phyloP scores from a whole-genome alignment of 2,113 vertebrate species.

The Aleadryas rufinucha region DNA sequence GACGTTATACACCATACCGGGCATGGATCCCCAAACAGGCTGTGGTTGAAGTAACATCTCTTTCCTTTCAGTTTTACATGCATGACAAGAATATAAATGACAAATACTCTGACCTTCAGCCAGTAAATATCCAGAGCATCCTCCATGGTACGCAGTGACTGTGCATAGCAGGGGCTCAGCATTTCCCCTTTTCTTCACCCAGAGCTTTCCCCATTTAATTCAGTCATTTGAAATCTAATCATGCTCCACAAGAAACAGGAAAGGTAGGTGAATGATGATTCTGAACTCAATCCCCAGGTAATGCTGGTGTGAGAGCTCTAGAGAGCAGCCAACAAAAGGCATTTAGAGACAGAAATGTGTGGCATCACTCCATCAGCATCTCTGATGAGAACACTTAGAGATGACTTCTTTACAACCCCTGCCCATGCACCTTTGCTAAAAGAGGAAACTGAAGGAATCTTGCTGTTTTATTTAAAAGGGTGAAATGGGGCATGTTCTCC shows the following conservation, averaged over 20 bases:
- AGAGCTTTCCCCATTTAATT: background rate
- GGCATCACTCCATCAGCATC: background rate
- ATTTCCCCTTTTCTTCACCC: background rate
- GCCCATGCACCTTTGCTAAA: fast-evolving
- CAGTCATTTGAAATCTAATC: background rate
- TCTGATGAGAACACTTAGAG: background rate
- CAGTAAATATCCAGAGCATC: background rate
- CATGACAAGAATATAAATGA: background rate
- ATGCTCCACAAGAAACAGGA: background rate
- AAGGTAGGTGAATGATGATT: background rate
- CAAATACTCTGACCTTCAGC: background rate
- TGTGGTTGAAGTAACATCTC: background rate
- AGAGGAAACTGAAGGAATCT: background rate
- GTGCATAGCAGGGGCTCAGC: background rate
- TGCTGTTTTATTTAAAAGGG: background rate
- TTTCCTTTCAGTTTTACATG: background rate
- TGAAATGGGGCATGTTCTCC: background rate
- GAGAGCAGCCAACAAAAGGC: background rate
- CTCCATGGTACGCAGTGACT: fast-evolving
- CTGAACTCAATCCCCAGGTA: background rate
- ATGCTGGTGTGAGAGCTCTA: background rate
- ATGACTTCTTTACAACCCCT: background rate
- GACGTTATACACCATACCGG: background rate
- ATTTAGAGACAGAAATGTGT: background rate
- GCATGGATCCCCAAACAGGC: background rate